These are phyloP conservation scores for Conopomorpha cramerella DNA, from an alignment of 1,140 invertebrate species.

Conservation along the genomic window DNA sequence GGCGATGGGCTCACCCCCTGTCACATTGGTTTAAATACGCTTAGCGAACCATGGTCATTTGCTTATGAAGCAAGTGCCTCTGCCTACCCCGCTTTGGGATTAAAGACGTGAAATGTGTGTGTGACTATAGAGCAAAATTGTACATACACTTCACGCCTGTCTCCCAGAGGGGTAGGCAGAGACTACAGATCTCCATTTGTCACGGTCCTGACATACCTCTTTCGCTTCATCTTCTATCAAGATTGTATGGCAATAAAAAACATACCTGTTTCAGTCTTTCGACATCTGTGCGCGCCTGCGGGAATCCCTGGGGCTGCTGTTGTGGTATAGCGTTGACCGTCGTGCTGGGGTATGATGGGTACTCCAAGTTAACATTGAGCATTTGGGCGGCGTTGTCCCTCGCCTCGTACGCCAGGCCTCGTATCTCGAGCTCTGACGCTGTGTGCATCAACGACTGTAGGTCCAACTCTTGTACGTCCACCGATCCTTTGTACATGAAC, in stretches of 20 bases:
- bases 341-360: slow-evolving; percentile 39
- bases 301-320: slow-evolving; percentile 12
- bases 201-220: too few relatives aligned
- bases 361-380: slow-evolving; percentile 56
- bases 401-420: slow-evolving; percentile 60
- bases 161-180: too few relatives aligned
- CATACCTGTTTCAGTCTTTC: slow-evolving; percentile 54
- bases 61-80: too few relatives aligned
- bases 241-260: slow-evolving; percentile 6
- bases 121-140: slow-evolving; percentile 1
- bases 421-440: slow-evolving; percentile 68
- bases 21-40: too few relatives aligned
- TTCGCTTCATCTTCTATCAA: too few relatives aligned
- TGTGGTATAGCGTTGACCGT: slow-evolving; percentile 7
- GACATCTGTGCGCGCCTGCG: slow-evolving; percentile 45
- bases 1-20: too few relatives aligned
- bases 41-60: too few relatives aligned
- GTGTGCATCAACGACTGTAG: slow-evolving; percentile 69
- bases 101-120: too few relatives aligned
- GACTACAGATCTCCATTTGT: too few relatives aligned
- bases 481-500: slow-evolving; percentile 75
- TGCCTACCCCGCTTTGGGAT: too few relatives aligned
- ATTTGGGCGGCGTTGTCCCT: slow-evolving; percentile 55
- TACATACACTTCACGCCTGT: too few relatives aligned
- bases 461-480: slow-evolving; percentile 70